phyloP scores from a whole-genome alignment of 2,888 invertebrate species.

The Lysandra bellargus region DNA sequence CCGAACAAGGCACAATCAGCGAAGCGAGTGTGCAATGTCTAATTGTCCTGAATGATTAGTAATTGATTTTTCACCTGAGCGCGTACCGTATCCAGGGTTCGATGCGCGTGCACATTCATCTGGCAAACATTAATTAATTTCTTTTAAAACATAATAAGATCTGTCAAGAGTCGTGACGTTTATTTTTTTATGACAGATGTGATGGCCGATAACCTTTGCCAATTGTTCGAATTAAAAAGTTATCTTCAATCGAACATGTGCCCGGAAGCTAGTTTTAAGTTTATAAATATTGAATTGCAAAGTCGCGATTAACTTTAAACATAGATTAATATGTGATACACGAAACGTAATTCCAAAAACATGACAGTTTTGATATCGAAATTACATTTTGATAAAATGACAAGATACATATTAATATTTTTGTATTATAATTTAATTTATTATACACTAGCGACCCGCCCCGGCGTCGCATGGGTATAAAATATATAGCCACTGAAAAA shows the following conservation, averaged over 20 bases:
- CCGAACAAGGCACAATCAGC: conserved; percentile 31
- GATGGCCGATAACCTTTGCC: conserved; percentile 9
- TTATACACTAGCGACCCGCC: not conserved
- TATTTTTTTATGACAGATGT: conserved; percentile 11
- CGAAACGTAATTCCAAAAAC: not conserved
- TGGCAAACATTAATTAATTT: conserved; percentile 31
- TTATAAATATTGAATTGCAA: conserved; percentile 14
- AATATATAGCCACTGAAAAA: no score
- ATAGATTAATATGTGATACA: conserved; percentile 10
- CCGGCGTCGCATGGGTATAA: no score
- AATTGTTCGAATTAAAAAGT: not conserved
- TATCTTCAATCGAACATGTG: conserved; percentile 14
- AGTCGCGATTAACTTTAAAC: conserved; percentile 10
- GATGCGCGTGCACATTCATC: conserved; percentile 10
- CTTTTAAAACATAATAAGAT: conserved; percentile 23
- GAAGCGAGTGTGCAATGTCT: conserved; percentile 39
- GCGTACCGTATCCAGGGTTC: conserved; percentile 36
- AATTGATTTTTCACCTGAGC: conserved; percentile 43
- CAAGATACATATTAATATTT: not conserved
- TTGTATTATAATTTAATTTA: not conserved
- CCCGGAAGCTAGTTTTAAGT: conserved; percentile 1
- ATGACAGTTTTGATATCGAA: not conserved
- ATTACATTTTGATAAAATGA: not conserved
- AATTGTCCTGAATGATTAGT: conserved; percentile 41
- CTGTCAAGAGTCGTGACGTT: conserved; percentile 2